Percentiles rank a stretch among this genome's conserved stretches.
phyloP scores from a whole-genome alignment of 2,797 vertebrate genomes.

The Propithecus deckenii region DNA sequence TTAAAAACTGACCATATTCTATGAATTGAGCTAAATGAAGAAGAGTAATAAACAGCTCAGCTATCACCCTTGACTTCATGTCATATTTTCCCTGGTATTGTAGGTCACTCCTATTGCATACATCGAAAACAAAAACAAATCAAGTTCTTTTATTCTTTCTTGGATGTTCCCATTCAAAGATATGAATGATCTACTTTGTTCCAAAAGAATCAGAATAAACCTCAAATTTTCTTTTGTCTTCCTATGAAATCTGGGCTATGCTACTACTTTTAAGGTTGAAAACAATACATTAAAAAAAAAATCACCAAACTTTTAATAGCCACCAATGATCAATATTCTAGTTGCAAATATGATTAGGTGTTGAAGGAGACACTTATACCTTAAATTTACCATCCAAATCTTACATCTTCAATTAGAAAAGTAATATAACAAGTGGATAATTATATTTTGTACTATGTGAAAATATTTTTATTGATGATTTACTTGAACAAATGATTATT shows the following conservation, averaged over 20 bases:
- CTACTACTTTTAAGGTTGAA: neutral
- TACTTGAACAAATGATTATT: neutral
- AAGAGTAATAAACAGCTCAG: neutral
- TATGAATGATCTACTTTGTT: neutral
- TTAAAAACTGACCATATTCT: neutral
- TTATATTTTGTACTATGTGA: neutral
- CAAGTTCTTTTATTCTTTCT: neutral
- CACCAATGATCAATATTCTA: neutral
- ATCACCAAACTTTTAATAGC: neutral
- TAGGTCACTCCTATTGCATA: neutral
- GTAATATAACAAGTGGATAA: neutral
- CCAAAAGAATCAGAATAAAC: neutral
- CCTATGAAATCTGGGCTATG: neutral
- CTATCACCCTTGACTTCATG: neutral
- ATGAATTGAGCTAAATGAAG: neutral
- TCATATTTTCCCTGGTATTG: neutral
- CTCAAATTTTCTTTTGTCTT: neutral
- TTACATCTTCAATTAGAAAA: neutral
- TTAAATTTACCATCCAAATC: neutral
- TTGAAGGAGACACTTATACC: neutral
- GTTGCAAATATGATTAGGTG: neutral
- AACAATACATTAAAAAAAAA: neutral
- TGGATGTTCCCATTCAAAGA: neutral
- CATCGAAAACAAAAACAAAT: neutral
- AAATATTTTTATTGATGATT: neutral